These are phyloP conservation scores for Melieria picta DNA, from an alignment of 2,888 invertebrate species.

Conservation along the genomic window DNA sequence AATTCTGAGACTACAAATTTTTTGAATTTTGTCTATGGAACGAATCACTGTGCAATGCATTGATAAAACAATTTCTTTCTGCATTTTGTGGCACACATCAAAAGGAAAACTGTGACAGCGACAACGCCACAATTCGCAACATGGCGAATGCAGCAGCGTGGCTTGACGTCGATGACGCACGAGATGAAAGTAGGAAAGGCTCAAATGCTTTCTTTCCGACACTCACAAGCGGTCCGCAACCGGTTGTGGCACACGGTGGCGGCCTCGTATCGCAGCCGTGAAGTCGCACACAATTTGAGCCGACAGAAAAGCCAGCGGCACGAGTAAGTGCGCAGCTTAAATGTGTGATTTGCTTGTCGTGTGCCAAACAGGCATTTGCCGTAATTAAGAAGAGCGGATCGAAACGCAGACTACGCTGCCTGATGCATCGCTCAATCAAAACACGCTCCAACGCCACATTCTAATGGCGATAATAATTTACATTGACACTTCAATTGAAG, in stretches of 20 bases:
- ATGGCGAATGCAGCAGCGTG: not conserved
- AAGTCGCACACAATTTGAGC: too few species aligned
- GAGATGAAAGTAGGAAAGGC: not conserved
- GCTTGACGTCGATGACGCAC: not conserved
- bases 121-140: not conserved
- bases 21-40: too few species aligned
- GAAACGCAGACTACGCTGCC: not conserved
- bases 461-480: constrained; percentile 26
- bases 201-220: not conserved
- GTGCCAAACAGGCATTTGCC: constrained; percentile 26
- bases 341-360: constrained; percentile 13
- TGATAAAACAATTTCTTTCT: too few species aligned
- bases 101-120: not conserved
- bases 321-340: not conserved
- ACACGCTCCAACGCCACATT: not conserved
- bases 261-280: too few species aligned
- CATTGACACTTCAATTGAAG: constrained; percentile 29
- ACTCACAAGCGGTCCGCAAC: not conserved
- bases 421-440: constrained; percentile 1
- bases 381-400: constrained; percentile 20
- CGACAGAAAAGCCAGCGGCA: not conserved
- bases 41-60: too few species aligned
- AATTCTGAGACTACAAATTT: too few species aligned
- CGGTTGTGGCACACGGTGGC: not conserved
- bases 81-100: not conserved